Base-by-base conservation (phyloP, 2,113 vertebrate genomes). In the Microtus pennsylvanicus region DNA sequence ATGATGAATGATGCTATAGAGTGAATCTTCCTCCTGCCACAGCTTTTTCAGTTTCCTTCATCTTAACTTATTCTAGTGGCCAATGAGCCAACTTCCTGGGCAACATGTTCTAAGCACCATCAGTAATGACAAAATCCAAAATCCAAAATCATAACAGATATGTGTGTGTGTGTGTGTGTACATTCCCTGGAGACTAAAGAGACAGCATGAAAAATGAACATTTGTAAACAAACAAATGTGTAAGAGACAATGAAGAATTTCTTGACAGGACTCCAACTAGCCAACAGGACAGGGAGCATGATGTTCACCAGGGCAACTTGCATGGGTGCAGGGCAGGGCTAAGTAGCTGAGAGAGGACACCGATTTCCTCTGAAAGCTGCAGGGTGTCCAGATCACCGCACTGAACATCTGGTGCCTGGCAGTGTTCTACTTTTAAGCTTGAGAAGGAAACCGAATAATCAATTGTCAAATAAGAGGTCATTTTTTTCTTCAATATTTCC, bases 371-470 rank as follows among this genome's bases (percentile, higher is more conserved):
- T 88, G 33, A 38, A 52, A 12, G 13, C 77, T 50, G 28, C 1
- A 61, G 67, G 47, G 22, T 2, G 3, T 45, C 55, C 11, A 72
- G 45, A 81, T n/a, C 16, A 35, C 9, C 7, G 28, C 28, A 38
- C 24, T 30, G 67, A 61, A 80, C 55, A 35, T 70, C 52, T 52
- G 9, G 33, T 52, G 19, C 42, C 45, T 0, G 63, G 45, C 17
- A 38, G 52, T 3, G 30, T 45, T 83, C 74, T 69, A 22, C 76
- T 65, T 82, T 91, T 83, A 74, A 78, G 89, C 74, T 72, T 6
- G 14, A 80, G 35, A 75, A 75, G 47, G 33, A 95, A 70, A 95
- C 50, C 78, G 30, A 88, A 89, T 83, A 69, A 92, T 92, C 55
- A 88, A 65, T 81, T 2, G 26, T 74, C 63, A 83, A 83, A 26